Percentiles rank a stretch among this genome's conserved stretches.
Evolutionary conservation across 2,113 vertebrate species (phyloP).

Genomic region (Lycaon pictus): DNA sequence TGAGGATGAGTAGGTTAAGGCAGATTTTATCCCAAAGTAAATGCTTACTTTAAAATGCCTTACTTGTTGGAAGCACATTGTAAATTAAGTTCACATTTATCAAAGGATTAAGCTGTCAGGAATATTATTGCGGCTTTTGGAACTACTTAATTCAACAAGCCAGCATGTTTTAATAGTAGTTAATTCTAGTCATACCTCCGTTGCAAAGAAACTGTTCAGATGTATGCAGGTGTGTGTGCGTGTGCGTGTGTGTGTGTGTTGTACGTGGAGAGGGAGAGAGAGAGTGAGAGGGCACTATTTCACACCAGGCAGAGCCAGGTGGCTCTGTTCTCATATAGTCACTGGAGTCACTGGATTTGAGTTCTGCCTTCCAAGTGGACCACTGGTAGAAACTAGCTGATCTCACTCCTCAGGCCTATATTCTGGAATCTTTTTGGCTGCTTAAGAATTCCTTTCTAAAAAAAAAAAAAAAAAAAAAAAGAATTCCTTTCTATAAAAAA

Average conservation of each 20-base stretch:
- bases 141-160: constrained; percentile 45
- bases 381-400: neutral
- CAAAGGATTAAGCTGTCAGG: constrained; percentile 29
- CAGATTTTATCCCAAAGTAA: constrained; percentile 56
- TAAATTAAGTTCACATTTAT: constrained; percentile 64
- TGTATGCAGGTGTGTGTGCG: neutral
- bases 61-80: constrained; percentile 35
- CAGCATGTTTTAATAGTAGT: constrained; percentile 9
- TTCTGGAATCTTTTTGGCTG: neutral
- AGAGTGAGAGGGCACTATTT: neutral
- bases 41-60: neutral
- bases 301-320: neutral
- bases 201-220: constrained; percentile 13
- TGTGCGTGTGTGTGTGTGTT: neutral
- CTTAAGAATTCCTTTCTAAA: neutral
- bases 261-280: neutral
- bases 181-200: neutral
- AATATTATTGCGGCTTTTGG: neutral
- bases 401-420: neutral
- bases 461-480: too few species aligned
- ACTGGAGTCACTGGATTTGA: neutral
- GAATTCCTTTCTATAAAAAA: too few species aligned
- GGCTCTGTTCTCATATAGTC: neutral
- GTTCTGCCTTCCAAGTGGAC: neutral
- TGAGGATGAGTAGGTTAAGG: constrained; percentile 11